Conservation (phyloP, 2,888 invertebrate genomes). For the Nycteola revayana region DNA sequence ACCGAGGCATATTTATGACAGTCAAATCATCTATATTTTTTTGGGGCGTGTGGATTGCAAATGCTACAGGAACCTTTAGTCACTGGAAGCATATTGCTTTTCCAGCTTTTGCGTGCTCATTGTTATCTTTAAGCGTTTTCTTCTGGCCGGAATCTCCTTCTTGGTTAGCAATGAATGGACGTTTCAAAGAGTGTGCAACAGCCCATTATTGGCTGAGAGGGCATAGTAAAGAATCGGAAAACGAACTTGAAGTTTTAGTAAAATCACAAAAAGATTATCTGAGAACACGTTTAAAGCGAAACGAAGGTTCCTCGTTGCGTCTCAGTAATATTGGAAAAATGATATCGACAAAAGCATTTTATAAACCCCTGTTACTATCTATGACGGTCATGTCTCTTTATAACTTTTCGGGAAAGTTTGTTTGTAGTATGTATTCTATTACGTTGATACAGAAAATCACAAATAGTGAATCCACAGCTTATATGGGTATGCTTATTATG, state of each 20-base stretch:
- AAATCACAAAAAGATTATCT: conserved; percentile 38
- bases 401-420: conserved; percentile 51
- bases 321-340: conserved; percentile 28
- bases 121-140: conserved; percentile 36
- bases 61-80: conserved; percentile 40
- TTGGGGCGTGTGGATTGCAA: conserved; percentile 42
- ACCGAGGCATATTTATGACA: conserved; percentile 39
- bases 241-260: conserved; percentile 41
- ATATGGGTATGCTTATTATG: conserved; percentile 46
- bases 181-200: conserved; percentile 43
- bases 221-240: conserved; percentile 33
- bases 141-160: conserved; percentile 51
- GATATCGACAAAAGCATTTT: conserved; percentile 40
- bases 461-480: conserved; percentile 32
- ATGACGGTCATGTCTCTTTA: conserved; percentile 43
- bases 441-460: conserved; percentile 40
- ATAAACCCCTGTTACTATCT: conserved; percentile 45
- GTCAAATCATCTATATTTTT: conserved; percentile 38
- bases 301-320: conserved; percentile 18
- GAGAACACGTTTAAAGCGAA: conserved; percentile 16
- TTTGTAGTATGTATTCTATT: conserved; percentile 40
- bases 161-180: conserved; percentile 51
- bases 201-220: conserved; percentile 51
- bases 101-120: conserved; percentile 33
- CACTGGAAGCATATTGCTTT: conserved; percentile 41